Conservation (phyloP, 2,888 invertebrate genomes). For the Smittia aterrima region DNA sequence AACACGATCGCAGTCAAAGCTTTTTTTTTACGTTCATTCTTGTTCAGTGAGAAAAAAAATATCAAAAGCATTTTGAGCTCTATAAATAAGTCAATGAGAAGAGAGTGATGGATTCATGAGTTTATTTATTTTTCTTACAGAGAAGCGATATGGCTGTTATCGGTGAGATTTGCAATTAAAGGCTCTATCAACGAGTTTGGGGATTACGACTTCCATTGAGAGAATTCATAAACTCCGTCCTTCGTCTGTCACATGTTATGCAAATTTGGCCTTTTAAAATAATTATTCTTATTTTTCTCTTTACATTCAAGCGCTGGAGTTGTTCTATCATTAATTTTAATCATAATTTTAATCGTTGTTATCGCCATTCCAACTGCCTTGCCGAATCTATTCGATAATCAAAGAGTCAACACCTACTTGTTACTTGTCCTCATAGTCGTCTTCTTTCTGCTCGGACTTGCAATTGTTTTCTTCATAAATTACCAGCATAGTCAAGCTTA, state of each 20-base stretch:
- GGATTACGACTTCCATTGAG: too few relatives aligned
- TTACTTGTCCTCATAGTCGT: neutral
- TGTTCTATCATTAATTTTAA: neutral
- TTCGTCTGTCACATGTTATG: too few relatives aligned
- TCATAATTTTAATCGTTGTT: neutral
- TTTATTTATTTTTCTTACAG: neutral
- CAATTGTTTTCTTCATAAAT: neutral
- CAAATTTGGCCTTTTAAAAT: too few relatives aligned
- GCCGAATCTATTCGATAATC: neutral
- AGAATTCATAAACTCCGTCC: too few relatives aligned
- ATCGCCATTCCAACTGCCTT: neutral
- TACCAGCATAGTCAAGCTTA: conserved; percentile 15
- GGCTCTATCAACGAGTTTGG: too few relatives aligned
- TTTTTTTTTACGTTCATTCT: too few relatives aligned
- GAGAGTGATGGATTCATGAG: conserved; percentile 6
- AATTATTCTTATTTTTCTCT: too few relatives aligned
- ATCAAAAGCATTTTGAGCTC: neutral
- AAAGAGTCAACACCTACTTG: conserved; percentile 9
- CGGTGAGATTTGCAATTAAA: neutral
- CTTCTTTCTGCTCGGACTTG: neutral
- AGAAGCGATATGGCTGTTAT: conserved; percentile 2
- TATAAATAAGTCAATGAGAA: neutral
- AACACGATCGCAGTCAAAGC: too few relatives aligned
- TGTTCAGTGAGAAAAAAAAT: neutral
- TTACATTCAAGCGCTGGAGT: neutral